Evolutionary conservation across 2,888 invertebrate species (phyloP).

Genomic region (Sepioteuthis lessoniana): DNA sequence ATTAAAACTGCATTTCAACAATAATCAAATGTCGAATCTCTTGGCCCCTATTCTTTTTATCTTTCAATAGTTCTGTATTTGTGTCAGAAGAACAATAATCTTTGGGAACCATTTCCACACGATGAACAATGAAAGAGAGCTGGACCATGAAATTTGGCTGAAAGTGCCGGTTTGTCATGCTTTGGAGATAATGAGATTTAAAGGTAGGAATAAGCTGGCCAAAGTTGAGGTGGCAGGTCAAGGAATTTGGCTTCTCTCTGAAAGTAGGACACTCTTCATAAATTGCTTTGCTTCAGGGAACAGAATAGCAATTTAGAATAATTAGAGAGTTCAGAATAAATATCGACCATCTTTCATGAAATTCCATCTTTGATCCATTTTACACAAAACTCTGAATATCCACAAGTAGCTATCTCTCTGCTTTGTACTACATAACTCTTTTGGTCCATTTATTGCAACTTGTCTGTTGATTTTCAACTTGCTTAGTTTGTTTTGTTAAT

Average conservation of each 20-base stretch:
- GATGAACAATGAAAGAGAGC: background rate
- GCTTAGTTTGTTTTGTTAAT: too few species aligned
- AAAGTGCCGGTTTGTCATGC: background rate
- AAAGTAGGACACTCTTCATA: background rate
- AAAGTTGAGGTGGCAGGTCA: background rate
- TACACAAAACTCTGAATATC: background rate
- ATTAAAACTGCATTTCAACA: background rate
- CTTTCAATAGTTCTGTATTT: background rate
- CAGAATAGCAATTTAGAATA: slow-evolving; percentile 16
- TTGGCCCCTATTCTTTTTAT: background rate
- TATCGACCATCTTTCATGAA: background rate
- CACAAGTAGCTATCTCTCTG: background rate
- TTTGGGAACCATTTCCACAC: background rate
- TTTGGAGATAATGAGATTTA: background rate
- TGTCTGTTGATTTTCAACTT: background rate
- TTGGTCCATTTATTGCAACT: background rate
- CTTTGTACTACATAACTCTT: background rate
- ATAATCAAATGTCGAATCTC: background rate
- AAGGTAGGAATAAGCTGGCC: background rate
- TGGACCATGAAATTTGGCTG: background rate
- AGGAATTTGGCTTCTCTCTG: background rate
- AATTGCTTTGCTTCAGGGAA: background rate
- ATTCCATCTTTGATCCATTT: background rate
- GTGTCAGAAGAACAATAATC: background rate
- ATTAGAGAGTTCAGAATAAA: background rate